Evolutionary conservation across 2,888 invertebrate genomes (phyloP), one percentile per base, ranked within the genome.

Genomic region (Dysmachus trigonus): DNA sequence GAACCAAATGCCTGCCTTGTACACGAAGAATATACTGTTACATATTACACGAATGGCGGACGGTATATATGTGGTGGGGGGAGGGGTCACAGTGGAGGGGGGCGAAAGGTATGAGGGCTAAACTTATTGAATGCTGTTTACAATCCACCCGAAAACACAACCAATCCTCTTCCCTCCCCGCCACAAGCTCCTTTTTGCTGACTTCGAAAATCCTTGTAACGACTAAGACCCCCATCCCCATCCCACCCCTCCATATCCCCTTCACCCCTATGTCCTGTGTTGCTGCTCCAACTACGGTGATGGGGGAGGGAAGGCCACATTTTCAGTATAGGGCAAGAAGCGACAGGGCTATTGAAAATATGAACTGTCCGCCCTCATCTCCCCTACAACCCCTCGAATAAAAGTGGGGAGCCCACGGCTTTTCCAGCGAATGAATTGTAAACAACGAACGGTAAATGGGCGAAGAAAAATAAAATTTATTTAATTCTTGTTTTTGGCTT

Each of bases 401-500:
- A 41, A 33, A 15, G 31, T 35, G 5, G 47, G 77, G 77, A 27
- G 27, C 30, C 35, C 38, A 13, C 8, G 27, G 8, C 18, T 47
- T 10, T 1, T 27, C 13, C 47, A 47, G 27, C 47, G 77, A 51
- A 77, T 77, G 77, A 77, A 77, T 77, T 77, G 77, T 77, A 77
- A 77, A 77, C 77, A 77, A 77, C 47, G 47, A 77, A 47, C 47
- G 47, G 77, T 77, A 77, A 77, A 77, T 77, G 77, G 47, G 47
- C 30, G 77, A 77, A 77, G 77, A 77, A 77, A 77, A 77, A 77
- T 77, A 77, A 77, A 77, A 77, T 77, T 77, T 77, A 77, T 77
- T 77, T 77, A 77, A 77, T 77, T 18, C 47, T 77, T 77, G 77
- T 77, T 47, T n/a, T 77, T 31, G 77, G 62, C 10, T 1, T 53